phyloP scores from a whole-genome alignment of 2,797 vertebrate species.

The Manis crassicaudata region DNA sequence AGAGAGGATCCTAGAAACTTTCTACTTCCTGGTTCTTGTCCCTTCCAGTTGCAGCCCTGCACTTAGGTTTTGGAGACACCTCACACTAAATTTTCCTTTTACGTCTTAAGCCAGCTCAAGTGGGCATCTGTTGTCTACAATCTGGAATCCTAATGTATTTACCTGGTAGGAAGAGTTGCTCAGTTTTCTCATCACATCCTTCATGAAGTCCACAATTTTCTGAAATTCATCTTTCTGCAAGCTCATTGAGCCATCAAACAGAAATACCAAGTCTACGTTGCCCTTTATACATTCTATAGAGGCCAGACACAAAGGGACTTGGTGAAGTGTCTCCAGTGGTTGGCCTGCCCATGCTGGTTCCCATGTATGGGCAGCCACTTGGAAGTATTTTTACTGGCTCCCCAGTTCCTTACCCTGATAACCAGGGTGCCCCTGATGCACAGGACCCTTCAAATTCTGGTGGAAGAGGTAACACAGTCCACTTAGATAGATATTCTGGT shows the following conservation, averaged over 20 bases:
- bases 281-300: constrained; percentile 88
- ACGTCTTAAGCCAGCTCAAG: neutral
- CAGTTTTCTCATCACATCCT: constrained; percentile 85
- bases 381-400: neutral
- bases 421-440: constrained; percentile 71
- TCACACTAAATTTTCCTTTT: neutral
- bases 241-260: constrained; percentile 90
- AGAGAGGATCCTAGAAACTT: neutral
- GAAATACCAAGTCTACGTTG: constrained; percentile 89
- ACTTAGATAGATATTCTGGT: constrained; percentile 89
- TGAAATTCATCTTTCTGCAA: constrained; percentile 80
- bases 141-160: neutral
- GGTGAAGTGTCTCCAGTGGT: neutral
- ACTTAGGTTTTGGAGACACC: neutral
- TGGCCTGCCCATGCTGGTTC: neutral
- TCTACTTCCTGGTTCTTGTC: neutral
- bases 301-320: neutral
- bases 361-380: neutral
- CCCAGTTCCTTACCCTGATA: constrained; percentile 86
- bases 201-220: constrained; percentile 88
- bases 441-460: neutral
- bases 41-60: neutral
- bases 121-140: neutral
- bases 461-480: constrained; percentile 87
- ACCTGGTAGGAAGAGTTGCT: constrained; percentile 88